Conservation (phyloP, 2,797 vertebrate species). For the Capromys pilorides region DNA sequence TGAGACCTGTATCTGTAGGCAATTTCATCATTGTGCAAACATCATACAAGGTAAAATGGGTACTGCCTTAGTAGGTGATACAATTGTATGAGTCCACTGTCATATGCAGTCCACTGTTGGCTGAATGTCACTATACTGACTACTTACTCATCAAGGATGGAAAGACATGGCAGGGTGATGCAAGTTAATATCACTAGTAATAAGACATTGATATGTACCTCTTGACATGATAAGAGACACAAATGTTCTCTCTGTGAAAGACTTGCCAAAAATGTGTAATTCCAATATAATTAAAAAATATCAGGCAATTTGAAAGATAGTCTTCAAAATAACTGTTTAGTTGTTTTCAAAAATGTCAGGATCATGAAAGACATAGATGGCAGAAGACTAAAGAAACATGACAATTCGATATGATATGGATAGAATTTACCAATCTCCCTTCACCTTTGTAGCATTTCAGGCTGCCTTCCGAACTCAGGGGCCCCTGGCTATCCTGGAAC, state of each 20-base stretch:
- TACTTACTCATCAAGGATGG: background rate
- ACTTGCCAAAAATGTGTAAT: background rate
- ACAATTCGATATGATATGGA: background rate
- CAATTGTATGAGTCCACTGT: background rate
- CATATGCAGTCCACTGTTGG: background rate
- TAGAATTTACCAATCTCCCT: constrained; percentile 21
- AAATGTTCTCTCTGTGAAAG: background rate
- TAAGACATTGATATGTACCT: background rate
- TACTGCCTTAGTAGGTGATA: background rate
- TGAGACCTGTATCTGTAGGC: background rate
- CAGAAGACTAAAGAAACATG: background rate
- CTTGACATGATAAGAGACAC: background rate
- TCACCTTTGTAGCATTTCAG: constrained; percentile 88
- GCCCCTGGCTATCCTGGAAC: constrained; percentile 90
- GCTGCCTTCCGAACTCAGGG: constrained; percentile 88
- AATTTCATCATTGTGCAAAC: background rate
- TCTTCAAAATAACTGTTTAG: constrained; percentile 13
- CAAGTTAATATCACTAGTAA: background rate
- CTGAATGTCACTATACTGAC: background rate
- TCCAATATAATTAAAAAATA: constrained; percentile 16
- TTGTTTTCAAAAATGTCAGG: background rate
- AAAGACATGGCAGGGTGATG: background rate
- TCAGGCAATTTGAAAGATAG: background rate
- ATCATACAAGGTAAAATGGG: background rate
- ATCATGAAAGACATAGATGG: background rate